A percentile compares a stretch with the other conserved stretches of the same genome.
Conservation (phyloP, 1,140 invertebrate species). For the Panulirus ornatus region DNA sequence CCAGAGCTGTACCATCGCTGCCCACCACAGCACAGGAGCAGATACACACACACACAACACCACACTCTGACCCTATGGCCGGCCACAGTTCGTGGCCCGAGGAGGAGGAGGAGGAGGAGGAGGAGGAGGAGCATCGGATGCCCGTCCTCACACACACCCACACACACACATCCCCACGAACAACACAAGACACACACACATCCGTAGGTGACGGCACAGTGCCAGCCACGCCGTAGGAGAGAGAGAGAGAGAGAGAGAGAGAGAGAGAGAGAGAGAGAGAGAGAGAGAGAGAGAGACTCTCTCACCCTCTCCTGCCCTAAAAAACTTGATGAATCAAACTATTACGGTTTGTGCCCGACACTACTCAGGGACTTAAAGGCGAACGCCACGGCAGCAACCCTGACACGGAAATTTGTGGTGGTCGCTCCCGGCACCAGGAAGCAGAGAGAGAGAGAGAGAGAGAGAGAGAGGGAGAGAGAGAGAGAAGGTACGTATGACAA, state of each 20-base stretch:
- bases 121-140: background rate
- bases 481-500: background rate
- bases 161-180: slow-evolving; percentile 5
- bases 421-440: too few species aligned
- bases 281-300: slow-evolving; percentile 39
- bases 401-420: too few species aligned
- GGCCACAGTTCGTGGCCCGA: background rate
- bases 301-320: too few species aligned
- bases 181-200: background rate
- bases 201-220: too few species aligned
- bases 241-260: background rate
- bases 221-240: background rate
- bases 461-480: background rate
- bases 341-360: too few species aligned
- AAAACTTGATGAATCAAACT: too few species aligned
- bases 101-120: background rate
- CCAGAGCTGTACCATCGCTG: too few species aligned
- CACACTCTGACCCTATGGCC: background rate
- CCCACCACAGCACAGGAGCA: too few species aligned
- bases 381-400: too few species aligned
- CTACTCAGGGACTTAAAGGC: too few species aligned
- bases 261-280: slow-evolving; percentile 30
- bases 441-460: slow-evolving; percentile 2
- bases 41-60: too few species aligned
- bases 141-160: too few species aligned